Evolutionary conservation across 30 jellyfish, hydroid and myxozoan genomes (phyloP), one percentile per base, ranked within the genome.

Genomic region (Turritopsis rubra): DNA sequence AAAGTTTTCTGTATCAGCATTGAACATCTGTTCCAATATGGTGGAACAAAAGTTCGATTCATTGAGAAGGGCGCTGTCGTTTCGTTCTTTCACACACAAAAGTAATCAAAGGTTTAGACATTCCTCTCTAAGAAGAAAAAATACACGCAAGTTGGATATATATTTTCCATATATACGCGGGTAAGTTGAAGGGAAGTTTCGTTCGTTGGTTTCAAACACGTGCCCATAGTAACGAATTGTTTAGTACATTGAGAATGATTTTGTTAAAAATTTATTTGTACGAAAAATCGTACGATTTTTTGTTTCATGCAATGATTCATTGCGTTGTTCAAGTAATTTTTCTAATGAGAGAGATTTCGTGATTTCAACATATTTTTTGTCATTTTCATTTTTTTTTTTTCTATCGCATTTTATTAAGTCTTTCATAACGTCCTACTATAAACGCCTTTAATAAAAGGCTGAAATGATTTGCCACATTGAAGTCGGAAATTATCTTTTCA

Each of bases 151-250:
- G 24, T 74, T 74, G 65, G 82, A 74, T 74, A 74, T 74, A n/a
- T 74, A 0, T 74, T 74, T 74, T 29, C 82, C 82, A 29, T 74
- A 24, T 1, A 74, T 74, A n/a, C 53, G 82, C 28, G 82, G 82
- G 82, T 74, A 74, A 30, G 82, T 74, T 0, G 9, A n/a, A n/a
- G n/a, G n/a, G n/a, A n/a, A n/a, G n/a, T n/a, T n/a, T n/a, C n/a
- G 60, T 3, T 41, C 9, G 13, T 41, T 41, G 5, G 9, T 41
- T 41, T 41, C 5, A 41, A 41, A 41, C 60, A 41, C 60, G 60
- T 41, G 60, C 60, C 5, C 9, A 3, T 41, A 13, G 9, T 41
- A 41, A 41, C 60, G 60, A 41, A 41, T 41, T 41, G 60, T 41
- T 41, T 41, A 13, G 13, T 41, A 41, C 13, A 41, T 41, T 41